phyloP scores from a whole-genome alignment of 2,797 vertebrate species.

The Tokudaia muenninki region DNA sequence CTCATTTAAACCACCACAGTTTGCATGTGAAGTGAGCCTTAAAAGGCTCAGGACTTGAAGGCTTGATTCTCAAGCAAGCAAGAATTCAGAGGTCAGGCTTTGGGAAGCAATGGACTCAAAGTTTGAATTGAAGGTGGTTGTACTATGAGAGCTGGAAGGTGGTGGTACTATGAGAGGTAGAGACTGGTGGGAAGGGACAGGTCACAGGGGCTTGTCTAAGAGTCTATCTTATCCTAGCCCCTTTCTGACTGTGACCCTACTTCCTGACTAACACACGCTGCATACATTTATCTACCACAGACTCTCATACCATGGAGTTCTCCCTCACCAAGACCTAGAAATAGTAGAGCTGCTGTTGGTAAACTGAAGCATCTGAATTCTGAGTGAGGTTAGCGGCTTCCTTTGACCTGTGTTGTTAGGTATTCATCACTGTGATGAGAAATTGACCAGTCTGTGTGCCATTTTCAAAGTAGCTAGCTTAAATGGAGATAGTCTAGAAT shows the following conservation, averaged over 20 bases:
- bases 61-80: neutral
- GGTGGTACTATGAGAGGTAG: neutral
- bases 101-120: neutral
- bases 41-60: neutral
- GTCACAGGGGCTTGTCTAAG: neutral
- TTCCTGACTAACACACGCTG: neutral
- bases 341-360: neutral
- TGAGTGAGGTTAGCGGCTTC: neutral
- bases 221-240: neutral
- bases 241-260: neutral
- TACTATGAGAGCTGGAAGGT: neutral
- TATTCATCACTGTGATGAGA: neutral
- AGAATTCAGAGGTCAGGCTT: neutral
- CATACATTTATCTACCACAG: neutral
- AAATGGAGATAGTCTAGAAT: neutral
- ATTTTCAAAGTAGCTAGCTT: neutral
- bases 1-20: neutral
- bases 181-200: neutral
- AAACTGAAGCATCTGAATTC: neutral
- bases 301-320: neutral
- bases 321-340: neutral
- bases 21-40: neutral
- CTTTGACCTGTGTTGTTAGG: neutral
- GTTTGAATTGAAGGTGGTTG: neutral
- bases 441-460: neutral